A percentile compares a stretch with the other conserved stretches of the same genome.
Evolutionary conservation across 2,888 invertebrate species (phyloP).

Genomic region (Aphidoletes aphidimyza): DNA sequence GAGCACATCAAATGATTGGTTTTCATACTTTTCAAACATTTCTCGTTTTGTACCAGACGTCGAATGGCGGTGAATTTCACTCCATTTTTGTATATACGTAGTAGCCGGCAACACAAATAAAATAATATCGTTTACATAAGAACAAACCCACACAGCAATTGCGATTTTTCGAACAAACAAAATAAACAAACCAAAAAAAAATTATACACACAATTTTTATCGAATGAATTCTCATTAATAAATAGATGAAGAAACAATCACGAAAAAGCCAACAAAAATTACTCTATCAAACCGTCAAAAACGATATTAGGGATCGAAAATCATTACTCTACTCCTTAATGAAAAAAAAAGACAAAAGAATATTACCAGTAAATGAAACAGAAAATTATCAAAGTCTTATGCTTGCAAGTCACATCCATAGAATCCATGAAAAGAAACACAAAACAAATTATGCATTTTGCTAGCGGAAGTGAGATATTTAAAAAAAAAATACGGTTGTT

Average conservation of each 20-base stretch:
- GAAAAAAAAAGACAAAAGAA: too few species aligned
- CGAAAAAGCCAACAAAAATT: not conserved
- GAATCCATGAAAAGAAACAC: too few species aligned
- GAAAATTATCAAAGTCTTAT: slow-evolving; percentile 5
- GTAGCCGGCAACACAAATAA: not conserved
- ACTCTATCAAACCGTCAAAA: not conserved
- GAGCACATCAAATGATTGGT: not conserved
- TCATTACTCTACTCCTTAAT: not conserved
- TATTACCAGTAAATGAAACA: not conserved
- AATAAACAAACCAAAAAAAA: too few species aligned
- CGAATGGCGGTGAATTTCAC: not conserved
- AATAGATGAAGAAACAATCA: too few species aligned
- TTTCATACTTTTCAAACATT: not conserved
- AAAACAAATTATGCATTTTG: not conserved
- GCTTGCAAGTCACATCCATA: slow-evolving; percentile 3
- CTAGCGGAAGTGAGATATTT: not conserved
- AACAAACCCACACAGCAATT: not conserved
- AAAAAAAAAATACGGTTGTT: not conserved
- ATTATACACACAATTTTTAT: not conserved
- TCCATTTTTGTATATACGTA: slow-evolving; percentile 1
- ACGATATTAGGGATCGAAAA: not conserved
- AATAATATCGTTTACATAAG: slow-evolving; percentile 23
- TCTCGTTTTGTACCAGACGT: slow-evolving; percentile 24
- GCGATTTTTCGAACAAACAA: slow-evolving; percentile 42
- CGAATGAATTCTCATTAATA: too few species aligned